These are phyloP conservation scores for Limnephilus rhombicus DNA, from an alignment of 2,888 invertebrate species.

Conservation along the genomic window DNA sequence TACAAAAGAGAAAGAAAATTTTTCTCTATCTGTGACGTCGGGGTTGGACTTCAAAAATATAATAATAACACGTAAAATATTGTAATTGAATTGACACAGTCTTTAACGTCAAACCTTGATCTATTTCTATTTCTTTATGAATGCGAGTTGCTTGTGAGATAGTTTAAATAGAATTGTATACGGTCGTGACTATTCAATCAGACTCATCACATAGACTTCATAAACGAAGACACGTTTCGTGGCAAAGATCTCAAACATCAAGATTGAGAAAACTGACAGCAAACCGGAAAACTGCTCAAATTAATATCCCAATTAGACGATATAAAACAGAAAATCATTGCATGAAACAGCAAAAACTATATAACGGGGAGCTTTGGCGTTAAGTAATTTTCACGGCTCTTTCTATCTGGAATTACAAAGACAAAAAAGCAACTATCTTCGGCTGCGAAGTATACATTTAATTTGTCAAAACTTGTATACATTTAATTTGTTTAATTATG, in stretches of 20 bases:
- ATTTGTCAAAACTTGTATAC: not conserved
- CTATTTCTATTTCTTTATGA: not conserved
- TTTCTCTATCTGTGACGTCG: too few species aligned
- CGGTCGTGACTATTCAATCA: not conserved
- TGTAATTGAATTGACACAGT: not conserved
- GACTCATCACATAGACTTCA: not conserved
- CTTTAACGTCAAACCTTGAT: not conserved
- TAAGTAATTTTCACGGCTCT: not conserved
- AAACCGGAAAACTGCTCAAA: not conserved
- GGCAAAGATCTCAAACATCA: not conserved
- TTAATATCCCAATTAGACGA: not conserved
- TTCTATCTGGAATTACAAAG: too few species aligned
- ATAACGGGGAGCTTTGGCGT: not conserved
- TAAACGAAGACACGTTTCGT: not conserved
- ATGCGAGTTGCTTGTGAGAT: not conserved
- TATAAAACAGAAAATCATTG: not conserved
- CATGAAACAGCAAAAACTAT: not conserved
- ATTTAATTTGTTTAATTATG: not conserved
- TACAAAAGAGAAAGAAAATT: not conserved
- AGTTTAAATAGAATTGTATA: not conserved
- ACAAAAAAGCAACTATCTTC: too few species aligned
- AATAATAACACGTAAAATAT: not conserved
- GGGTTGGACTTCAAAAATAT: not conserved
- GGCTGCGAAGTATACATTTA: not conserved
- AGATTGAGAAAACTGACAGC: not conserved